Percentiles rank a stretch among this genome's conserved stretches.
Evolutionary conservation across 2,113 vertebrate genomes (phyloP).

Genomic region (Herpetotheres cachinnans): DNA sequence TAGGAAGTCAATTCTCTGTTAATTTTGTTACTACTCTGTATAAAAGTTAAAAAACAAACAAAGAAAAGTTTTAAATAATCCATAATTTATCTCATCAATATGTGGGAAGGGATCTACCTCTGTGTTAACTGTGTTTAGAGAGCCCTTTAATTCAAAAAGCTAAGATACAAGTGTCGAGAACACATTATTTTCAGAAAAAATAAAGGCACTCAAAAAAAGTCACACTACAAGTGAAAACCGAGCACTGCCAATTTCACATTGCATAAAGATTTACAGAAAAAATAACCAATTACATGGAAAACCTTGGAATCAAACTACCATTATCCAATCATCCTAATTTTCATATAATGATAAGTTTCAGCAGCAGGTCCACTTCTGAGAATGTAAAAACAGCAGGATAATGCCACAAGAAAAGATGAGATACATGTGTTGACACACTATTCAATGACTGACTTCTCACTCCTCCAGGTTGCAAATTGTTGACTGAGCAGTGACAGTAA

Average conservation of each 20-base stretch:
- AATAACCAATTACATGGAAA: not conserved
- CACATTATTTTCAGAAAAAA: not conserved
- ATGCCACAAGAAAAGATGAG: constrained; percentile 44
- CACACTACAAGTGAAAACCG: not conserved
- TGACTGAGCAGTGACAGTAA: not conserved
- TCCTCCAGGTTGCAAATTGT: constrained; percentile 36
- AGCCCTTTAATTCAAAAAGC: not conserved
- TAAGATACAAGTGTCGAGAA: not conserved
- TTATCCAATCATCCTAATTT: constrained; percentile 35
- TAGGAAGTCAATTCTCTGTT: not conserved
- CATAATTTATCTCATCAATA: not conserved
- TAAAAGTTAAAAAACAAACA: not conserved
- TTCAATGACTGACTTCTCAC: constrained; percentile 47
- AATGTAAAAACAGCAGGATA: constrained; percentile 35
- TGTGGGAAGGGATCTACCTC: not conserved
- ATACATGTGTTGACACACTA: constrained; percentile 49
- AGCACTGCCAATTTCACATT: not conserved
- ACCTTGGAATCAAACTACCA: constrained; percentile 9
- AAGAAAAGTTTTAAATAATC: not conserved
- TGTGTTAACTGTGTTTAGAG: constrained; percentile 1
- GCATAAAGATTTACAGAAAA: not conserved
- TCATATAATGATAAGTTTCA: constrained; percentile 16
- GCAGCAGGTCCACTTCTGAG: constrained; percentile 43
- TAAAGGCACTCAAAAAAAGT: not conserved
- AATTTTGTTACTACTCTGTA: not conserved